Conservation (phyloP, 2,113 vertebrate genomes). For the Helogale parvula region DNA sequence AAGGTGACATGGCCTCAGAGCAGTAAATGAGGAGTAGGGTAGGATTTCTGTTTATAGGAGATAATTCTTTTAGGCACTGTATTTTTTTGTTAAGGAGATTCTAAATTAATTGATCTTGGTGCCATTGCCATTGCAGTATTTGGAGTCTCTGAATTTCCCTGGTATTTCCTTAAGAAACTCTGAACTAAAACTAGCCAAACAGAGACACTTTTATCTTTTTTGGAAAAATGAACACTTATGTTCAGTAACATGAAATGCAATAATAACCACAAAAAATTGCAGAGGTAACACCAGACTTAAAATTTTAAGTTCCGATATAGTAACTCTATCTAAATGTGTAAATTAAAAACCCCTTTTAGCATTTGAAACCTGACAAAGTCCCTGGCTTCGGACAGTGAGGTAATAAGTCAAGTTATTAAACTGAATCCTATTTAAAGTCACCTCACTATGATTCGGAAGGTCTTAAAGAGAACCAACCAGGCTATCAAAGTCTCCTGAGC, state of each 20-base stretch:
- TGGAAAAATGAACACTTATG: background rate
- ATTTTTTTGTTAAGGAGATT: background rate
- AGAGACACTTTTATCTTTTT: background rate
- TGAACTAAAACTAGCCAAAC: background rate
- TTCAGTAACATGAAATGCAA: constrained; percentile 30
- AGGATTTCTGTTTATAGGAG: constrained; percentile 3
- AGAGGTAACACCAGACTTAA: background rate
- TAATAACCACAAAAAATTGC: constrained; percentile 17
- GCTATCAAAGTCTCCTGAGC: background rate
- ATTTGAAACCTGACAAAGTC: background rate
- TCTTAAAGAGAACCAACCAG: background rate
- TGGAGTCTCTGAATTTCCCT: background rate
- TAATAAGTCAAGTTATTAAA: constrained; percentile 20
- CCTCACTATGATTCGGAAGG: background rate
- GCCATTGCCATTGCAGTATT: background rate
- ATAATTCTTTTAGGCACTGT: background rate
- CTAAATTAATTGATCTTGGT: constrained; percentile 34
- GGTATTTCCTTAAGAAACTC: background rate
- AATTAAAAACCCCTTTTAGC: constrained; percentile 4
- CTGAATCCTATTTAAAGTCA: background rate
- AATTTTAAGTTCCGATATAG: background rate
- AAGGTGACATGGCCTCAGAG: background rate
- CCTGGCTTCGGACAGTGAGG: background rate
- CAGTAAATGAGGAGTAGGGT: background rate
- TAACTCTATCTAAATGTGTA: constrained; percentile 14